Evolutionary conservation across 2,888 invertebrate species (phyloP).

Genomic region (Cacoxenus indagator): DNA sequence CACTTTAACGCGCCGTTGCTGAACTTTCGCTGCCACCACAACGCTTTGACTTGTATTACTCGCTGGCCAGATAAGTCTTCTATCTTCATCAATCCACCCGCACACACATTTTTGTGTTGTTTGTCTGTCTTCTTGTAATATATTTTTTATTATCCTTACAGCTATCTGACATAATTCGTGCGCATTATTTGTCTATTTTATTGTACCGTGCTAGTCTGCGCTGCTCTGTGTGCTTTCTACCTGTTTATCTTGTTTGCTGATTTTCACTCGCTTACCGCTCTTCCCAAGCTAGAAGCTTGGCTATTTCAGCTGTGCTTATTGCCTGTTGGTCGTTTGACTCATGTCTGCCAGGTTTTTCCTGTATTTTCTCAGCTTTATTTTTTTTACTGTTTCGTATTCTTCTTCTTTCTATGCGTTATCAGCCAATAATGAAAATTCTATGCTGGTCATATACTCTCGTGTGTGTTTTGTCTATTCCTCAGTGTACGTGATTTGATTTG

Average conservation of each 20-base stretch:
- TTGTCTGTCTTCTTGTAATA: background rate
- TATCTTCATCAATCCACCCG: background rate
- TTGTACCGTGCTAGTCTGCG: background rate
- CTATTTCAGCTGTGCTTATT: background rate
- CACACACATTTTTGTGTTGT: background rate
- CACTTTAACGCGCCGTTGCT: too few species aligned
- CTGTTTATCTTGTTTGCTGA: conserved; percentile 16
- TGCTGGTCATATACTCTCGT: background rate
- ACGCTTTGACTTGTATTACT: background rate
- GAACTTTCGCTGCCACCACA: background rate
- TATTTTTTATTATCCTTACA: conserved; percentile 41
- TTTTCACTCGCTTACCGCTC: background rate
- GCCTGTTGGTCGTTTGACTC: background rate
- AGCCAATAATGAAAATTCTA: background rate
- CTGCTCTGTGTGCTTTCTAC: conserved; percentile 1
- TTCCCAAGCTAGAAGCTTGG: background rate
- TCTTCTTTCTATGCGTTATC: background rate
- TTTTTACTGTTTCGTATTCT: background rate
- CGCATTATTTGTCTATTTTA: conserved; percentile 41
- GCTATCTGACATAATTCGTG: conserved; percentile 41
- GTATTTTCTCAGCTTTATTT: background rate
- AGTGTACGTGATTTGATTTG: conserved; percentile 20
- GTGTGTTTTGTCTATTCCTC: conserved; percentile 13
- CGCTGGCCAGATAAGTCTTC: too few species aligned
- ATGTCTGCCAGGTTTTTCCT: background rate